These are phyloP conservation scores for Hecatera dysodea DNA, from an alignment of 2,888 invertebrate species.

Conservation along the genomic window DNA sequence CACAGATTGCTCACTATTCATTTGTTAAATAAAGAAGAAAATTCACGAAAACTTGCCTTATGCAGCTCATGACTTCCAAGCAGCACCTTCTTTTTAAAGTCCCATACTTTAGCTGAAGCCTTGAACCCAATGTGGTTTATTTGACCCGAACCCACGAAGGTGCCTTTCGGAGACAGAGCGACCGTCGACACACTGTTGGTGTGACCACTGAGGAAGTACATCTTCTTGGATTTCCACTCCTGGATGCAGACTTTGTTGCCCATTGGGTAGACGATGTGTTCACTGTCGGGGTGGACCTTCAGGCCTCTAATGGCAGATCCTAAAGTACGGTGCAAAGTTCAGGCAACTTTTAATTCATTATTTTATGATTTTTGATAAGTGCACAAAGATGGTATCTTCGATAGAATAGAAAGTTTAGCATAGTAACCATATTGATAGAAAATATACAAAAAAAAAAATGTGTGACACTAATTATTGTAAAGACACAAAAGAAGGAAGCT, in stretches of 20 bases:
- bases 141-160: conserved; percentile 97
- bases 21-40: not conserved
- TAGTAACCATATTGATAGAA: not conserved
- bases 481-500: not conserved
- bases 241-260: conserved; percentile 95
- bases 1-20: too few species aligned
- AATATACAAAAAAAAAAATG: not conserved
- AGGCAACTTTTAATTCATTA: not conserved
- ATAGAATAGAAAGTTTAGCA: not conserved
- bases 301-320: conserved; percentile 90
- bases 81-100: conserved; percentile 92
- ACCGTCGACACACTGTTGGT: conserved; percentile 95
- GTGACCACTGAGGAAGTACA: conserved; percentile 95
- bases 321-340: conserved; percentile 45
- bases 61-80: conserved; percentile 95
- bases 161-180: conserved; percentile 93
- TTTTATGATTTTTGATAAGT: not conserved
- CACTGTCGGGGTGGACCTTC: conserved; percentile 93
- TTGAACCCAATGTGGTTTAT: conserved; percentile 97
- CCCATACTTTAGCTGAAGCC: conserved; percentile 96
- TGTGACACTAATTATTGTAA: not conserved
- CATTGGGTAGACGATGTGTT: conserved; percentile 94
- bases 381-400: not conserved
- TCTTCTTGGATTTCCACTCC: conserved; percentile 93
- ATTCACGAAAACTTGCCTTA: conserved; percentile 89